Evolutionary conservation across 2,113 vertebrate genomes (phyloP).

Genomic region (Pseudorasbora parva): DNA sequence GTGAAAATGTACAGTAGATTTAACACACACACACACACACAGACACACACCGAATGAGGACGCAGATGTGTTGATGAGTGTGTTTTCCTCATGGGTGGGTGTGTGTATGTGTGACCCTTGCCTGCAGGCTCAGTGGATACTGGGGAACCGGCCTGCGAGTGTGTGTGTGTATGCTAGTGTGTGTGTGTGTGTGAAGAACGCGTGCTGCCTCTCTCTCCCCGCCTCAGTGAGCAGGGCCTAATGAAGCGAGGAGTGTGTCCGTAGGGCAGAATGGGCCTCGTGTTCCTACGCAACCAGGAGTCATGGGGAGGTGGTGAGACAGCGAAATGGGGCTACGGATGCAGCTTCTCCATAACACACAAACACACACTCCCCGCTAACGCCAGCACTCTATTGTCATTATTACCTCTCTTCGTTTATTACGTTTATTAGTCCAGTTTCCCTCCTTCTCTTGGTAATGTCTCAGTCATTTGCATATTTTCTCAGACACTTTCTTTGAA

Average conservation of each 20-base stretch:
- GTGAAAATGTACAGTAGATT: not conserved
- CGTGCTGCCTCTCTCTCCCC: slow-evolving; percentile 68
- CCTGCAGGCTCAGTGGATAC: slow-evolving; percentile 63
- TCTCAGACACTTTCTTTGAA: not conserved
- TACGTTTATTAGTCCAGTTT: not conserved
- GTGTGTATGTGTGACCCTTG: slow-evolving; percentile 64
- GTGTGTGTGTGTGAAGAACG: slow-evolving; percentile 67
- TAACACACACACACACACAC: not conserved
- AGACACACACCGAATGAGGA: not conserved
- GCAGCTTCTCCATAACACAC: slow-evolving; percentile 60
- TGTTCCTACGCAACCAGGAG: slow-evolving; percentile 61
- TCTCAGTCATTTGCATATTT: not conserved
- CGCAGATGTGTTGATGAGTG: not conserved
- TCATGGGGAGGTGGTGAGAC: slow-evolving; percentile 37
- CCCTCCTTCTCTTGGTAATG: not conserved
- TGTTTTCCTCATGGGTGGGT: not conserved
- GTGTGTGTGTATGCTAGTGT: slow-evolving; percentile 53
- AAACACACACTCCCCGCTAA: not conserved
- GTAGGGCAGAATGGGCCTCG: slow-evolving; percentile 73
- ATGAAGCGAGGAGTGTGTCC: slow-evolving; percentile 78
- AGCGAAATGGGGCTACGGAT: slow-evolving; percentile 59
- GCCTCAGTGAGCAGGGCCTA: slow-evolving; percentile 76
- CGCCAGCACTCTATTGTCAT: not conserved
- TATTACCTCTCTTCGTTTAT: not conserved
- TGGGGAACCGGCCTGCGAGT: slow-evolving; percentile 59